Conservation (phyloP, 2,888 invertebrate genomes). For the Operophtera brumata region DNA sequence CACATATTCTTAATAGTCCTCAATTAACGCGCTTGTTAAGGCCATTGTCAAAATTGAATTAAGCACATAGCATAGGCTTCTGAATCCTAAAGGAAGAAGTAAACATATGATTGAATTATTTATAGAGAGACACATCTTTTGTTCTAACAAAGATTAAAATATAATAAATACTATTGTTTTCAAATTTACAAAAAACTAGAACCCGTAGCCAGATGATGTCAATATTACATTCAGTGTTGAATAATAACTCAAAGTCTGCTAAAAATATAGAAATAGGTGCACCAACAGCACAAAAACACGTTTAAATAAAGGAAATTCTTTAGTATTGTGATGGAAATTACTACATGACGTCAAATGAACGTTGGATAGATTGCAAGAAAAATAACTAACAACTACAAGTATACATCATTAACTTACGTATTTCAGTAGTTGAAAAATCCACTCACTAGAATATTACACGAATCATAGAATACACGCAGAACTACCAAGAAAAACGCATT, state of each 20-base stretch:
- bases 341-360: constrained; percentile 67
- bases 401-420: constrained; percentile 25
- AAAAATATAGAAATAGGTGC: not conserved
- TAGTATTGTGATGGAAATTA: constrained; percentile 63
- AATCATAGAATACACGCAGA: constrained; percentile 18
- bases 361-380: constrained; percentile 28
- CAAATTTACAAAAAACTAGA: not conserved
- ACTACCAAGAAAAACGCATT: constrained; percentile 29
- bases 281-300: constrained; percentile 1
- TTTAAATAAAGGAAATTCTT: constrained; percentile 36
- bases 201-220: constrained; percentile 1
- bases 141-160: not conserved
- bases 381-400: constrained; percentile 12
- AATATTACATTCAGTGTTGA: not conserved
- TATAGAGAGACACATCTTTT: not conserved
- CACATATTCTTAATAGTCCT: constrained; percentile 71
- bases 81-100: not conserved
- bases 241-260: not conserved
- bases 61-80: constrained; percentile 2
- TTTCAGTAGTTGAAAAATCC: constrained; percentile 26
- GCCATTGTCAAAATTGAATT: constrained; percentile 16
- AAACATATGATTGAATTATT: too few relatives aligned
- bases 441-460: constrained; percentile 23
- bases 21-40: constrained; percentile 57
- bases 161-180: not conserved